phyloP scores from a whole-genome alignment of 1,140 invertebrate genomes.

The Lasaia peninsularis region DNA sequence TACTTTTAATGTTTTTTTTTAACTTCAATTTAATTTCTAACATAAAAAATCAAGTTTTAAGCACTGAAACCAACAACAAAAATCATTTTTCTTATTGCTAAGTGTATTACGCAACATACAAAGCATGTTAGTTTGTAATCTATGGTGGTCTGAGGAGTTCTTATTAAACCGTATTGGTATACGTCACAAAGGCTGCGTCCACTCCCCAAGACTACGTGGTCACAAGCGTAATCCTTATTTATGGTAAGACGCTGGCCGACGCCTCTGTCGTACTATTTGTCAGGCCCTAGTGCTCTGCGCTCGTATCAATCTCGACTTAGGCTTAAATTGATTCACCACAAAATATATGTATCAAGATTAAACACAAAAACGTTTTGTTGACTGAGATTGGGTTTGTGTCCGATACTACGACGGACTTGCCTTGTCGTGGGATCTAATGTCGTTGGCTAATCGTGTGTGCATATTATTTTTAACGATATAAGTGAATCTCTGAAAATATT shows the following conservation, averaged over 20 bases:
- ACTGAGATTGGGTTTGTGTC: too few species aligned
- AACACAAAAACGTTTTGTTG: background rate
- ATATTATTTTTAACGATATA: too few species aligned
- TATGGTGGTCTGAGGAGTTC: conserved; percentile 23
- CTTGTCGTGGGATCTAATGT: too few species aligned
- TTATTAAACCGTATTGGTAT: conserved; percentile 43
- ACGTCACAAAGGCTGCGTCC: conserved; percentile 51
- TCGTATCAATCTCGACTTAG: conserved; percentile 66
- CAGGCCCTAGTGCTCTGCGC: conserved; percentile 42
- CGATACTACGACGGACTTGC: too few species aligned
- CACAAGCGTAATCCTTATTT: conserved; percentile 68
- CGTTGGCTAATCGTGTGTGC: too few species aligned
- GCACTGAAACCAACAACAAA: too few species aligned
- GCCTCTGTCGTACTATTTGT: conserved; percentile 68
- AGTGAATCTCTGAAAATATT: too few species aligned
- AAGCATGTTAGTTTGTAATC: conserved; percentile 27
- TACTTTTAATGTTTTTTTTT: too few species aligned
- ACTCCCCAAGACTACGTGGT: conserved; percentile 65
- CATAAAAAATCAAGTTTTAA: too few species aligned
- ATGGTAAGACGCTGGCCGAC: conserved; percentile 66
- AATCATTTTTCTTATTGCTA: too few species aligned
- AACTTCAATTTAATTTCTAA: too few species aligned
- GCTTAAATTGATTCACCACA: conserved; percentile 27
- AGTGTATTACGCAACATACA: too few species aligned
- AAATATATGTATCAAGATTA: background rate